Percentiles rank a stretch among this genome's conserved stretches.
These are phyloP conservation scores for Listrodromus nycthemerus DNA, from an alignment of 2,888 invertebrate species.

Conservation along the genomic window DNA sequence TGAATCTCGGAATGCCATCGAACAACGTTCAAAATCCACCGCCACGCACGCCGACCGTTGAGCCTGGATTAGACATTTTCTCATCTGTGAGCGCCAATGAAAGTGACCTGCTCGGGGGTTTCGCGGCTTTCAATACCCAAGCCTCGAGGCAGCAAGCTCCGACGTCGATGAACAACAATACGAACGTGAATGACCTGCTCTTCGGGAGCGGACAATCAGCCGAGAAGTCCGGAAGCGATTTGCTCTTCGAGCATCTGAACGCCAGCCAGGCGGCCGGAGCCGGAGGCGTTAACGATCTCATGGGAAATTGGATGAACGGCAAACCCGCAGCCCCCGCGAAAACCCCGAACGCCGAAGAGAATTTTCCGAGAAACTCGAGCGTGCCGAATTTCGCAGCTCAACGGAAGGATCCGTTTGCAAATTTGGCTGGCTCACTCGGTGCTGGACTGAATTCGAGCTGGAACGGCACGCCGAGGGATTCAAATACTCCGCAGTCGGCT, in stretches of 20 bases:
- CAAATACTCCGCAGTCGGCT: slow-evolving; percentile 82
- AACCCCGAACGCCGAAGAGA: slow-evolving; percentile 75
- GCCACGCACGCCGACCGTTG: slow-evolving; percentile 62
- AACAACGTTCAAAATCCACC: slow-evolving; percentile 48
- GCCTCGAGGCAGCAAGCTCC: slow-evolving; percentile 64
- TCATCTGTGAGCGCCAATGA: slow-evolving; percentile 76
- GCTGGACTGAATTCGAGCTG: slow-evolving; percentile 82
- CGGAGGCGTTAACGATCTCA: slow-evolving; percentile 84
- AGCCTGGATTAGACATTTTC: slow-evolving; percentile 80
- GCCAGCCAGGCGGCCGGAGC: slow-evolving; percentile 38
- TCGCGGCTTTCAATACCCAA: slow-evolving; percentile 76
- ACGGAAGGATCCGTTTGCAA: slow-evolving; percentile 90
- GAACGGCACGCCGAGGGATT: slow-evolving; percentile 83
- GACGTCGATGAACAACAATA: slow-evolving; percentile 69
- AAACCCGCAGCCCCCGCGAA: slow-evolving; percentile 66
- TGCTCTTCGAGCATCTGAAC: slow-evolving; percentile 80
- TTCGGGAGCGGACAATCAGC: slow-evolving; percentile 70
- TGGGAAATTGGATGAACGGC: slow-evolving; percentile 85
- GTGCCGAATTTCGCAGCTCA: slow-evolving; percentile 86
- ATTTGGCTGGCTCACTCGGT: slow-evolving; percentile 85
- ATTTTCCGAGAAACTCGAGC: slow-evolving; percentile 84
- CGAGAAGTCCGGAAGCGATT: slow-evolving; percentile 67
- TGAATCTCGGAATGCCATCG: slow-evolving; percentile 80
- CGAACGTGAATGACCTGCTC: slow-evolving; percentile 74
- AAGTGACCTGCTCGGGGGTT: slow-evolving; percentile 80